Evolutionary conservation across 2,888 invertebrate species (phyloP).

Genomic region (Hirtodrosophila trivittata): DNA sequence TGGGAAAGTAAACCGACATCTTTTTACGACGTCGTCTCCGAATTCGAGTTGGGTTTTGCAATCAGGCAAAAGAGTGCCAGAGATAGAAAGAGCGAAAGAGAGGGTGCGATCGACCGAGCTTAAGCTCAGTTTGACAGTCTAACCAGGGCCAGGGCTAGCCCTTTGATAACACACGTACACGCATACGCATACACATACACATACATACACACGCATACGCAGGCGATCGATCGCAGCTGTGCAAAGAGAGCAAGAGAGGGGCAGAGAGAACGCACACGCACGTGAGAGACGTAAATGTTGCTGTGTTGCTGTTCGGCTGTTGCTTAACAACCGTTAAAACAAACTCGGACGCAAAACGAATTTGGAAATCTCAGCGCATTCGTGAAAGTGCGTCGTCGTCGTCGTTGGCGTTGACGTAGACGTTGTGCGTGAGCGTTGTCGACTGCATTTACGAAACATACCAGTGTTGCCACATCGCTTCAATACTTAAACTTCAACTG

Average conservation of each 20-base stretch:
- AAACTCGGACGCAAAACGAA: conserved; percentile 48
- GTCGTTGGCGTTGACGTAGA: conserved; percentile 21
- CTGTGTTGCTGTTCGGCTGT: conserved; percentile 30
- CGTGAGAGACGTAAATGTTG: conserved; percentile 31
- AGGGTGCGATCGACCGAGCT: conserved; percentile 17
- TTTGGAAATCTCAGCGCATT: conserved; percentile 60
- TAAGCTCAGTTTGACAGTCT: conserved; percentile 32
- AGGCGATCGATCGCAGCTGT: conserved; percentile 24
- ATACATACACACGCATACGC: conserved; percentile 24
- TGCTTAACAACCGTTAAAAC: conserved; percentile 47
- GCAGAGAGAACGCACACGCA: conserved; percentile 13
- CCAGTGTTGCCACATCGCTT: conserved; percentile 49
- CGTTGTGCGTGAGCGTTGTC: conserved; percentile 43
- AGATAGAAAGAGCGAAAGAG: conserved; percentile 11
- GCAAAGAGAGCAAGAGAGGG: conserved; percentile 24
- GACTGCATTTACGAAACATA: conserved; percentile 20
- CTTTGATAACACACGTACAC: conserved; percentile 61
- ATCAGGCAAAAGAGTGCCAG: conserved; percentile 53
- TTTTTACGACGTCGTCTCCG: conserved; percentile 58
- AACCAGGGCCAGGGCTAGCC: conserved; percentile 58
- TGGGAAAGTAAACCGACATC: conserved; percentile 79
- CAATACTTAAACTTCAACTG: not conserved
- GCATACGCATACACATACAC: conserved; percentile 13
- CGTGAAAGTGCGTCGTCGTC: conserved; percentile 66
- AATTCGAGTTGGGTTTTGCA: conserved; percentile 64